phyloP scores from a whole-genome alignment of 1,140 invertebrate species.

The Pseudomyrmex cubaensis region DNA sequence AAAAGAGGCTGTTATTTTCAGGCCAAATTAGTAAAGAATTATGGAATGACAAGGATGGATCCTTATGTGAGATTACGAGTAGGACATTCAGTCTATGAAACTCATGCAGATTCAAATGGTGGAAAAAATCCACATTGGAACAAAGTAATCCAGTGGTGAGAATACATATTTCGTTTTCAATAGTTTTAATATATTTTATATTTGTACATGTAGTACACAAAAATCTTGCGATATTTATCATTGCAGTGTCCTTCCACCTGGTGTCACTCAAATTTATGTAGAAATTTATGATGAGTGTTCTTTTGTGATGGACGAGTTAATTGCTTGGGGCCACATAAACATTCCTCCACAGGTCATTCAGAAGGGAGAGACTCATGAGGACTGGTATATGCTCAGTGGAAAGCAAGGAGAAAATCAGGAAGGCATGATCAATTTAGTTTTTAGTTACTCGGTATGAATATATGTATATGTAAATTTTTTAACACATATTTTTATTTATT shows the following conservation, averaged over 20 bases:
- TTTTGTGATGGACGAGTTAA: constrained; percentile 97
- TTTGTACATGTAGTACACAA: not conserved
- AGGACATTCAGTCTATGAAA: constrained; percentile 97
- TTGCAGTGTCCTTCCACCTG: constrained; percentile 92
- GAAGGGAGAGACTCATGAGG: constrained; percentile 95
- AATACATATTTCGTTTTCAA: constrained; percentile 42
- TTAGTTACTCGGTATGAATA: constrained; percentile 91
- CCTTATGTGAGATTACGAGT: constrained; percentile 97
- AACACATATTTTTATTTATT: not conserved
- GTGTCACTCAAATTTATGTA: constrained; percentile 94
- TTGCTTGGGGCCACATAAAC: constrained; percentile 95
- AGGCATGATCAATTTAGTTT: constrained; percentile 92
- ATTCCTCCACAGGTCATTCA: constrained; percentile 93
- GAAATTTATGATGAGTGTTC: constrained; percentile 99
- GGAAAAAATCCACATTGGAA: constrained; percentile 98
- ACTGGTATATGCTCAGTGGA: constrained; percentile 96
- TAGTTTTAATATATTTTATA: not conserved
- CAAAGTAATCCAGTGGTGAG: constrained; percentile 95
- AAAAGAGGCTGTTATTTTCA: constrained; percentile 76
- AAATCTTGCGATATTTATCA: constrained; percentile 55
- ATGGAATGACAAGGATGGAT: constrained; percentile 98
- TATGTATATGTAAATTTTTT: constrained; percentile 15
- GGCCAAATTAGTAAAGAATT: constrained; percentile 97
- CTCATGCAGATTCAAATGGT: constrained; percentile 96
- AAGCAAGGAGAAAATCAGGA: constrained; percentile 97